Conservation (phyloP, 2,888 invertebrate species). For the Pyrrhosoma nymphula region DNA sequence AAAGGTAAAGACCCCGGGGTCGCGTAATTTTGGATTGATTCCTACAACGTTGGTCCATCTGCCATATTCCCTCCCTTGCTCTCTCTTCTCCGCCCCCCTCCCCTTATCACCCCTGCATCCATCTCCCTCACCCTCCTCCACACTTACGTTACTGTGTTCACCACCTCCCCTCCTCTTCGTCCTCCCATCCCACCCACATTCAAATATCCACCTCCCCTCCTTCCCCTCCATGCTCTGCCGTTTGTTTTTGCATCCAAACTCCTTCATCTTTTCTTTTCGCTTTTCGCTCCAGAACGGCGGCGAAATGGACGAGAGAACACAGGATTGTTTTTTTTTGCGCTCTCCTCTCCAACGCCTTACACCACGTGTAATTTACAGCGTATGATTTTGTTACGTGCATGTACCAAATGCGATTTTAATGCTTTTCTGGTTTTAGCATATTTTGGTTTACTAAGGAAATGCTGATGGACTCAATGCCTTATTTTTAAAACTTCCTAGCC, state of each 20-base stretch:
- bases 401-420: no score
- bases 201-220: neutral
- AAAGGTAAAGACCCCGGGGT: constrained; percentile 66
- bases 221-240: neutral
- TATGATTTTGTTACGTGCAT: no score
- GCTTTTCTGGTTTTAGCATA: no score
- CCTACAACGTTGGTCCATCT: constrained; percentile 66
- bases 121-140: neutral
- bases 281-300: neutral
- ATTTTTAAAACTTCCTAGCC: no score
- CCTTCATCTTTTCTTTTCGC: neutral
- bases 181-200: neutral
- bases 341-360: no score
- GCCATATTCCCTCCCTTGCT: constrained; percentile 5
- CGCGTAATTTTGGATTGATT: constrained; percentile 66
- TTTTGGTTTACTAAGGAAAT: no score
- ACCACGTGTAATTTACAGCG: no score
- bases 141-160: no score
- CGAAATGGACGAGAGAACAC: neutral
- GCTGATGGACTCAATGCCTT: no score
- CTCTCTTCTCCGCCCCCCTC: neutral
- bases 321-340: no score
- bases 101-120: neutral
- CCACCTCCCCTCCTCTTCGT: neutral
- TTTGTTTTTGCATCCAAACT: neutral